Evolutionary conservation across 2,888 invertebrate genomes (phyloP).

Genomic region (Eupithecia tripunctaria): DNA sequence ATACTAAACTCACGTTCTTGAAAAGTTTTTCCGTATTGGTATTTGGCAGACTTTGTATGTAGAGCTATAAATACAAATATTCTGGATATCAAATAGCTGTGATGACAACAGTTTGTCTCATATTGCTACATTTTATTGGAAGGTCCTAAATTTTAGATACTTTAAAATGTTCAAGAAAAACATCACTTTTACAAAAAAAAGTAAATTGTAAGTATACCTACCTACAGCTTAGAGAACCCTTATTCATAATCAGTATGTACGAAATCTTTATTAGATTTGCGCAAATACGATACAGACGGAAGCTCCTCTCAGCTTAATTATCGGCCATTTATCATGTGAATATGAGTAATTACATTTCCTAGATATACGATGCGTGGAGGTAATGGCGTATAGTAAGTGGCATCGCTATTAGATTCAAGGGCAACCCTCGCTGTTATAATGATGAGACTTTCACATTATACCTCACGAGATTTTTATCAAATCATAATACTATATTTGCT

Average conservation of each 20-base stretch:
- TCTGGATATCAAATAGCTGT: too few relatives aligned
- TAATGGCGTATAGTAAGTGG: background rate
- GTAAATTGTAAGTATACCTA: too few relatives aligned
- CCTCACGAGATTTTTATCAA: background rate
- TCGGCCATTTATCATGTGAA: slow-evolving; percentile 44
- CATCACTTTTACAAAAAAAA: too few relatives aligned
- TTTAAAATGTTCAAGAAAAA: too few relatives aligned
- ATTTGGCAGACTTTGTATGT: too few relatives aligned
- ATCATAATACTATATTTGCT: too few relatives aligned
- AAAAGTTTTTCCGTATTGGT: too few relatives aligned
- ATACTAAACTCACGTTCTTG: too few relatives aligned
- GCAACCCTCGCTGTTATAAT: slow-evolving; percentile 10
- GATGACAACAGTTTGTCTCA: too few relatives aligned
- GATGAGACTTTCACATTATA: background rate
- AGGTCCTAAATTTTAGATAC: too few relatives aligned
- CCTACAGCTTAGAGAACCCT: background rate
- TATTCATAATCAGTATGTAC: background rate
- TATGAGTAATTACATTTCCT: slow-evolving; percentile 37
- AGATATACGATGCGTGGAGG: slow-evolving; percentile 8
- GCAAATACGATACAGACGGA: slow-evolving; percentile 35
- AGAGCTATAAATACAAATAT: too few relatives aligned
- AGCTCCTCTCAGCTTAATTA: slow-evolving; percentile 40
- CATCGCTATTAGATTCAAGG: slow-evolving; percentile 15
- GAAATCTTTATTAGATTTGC: slow-evolving; percentile 36
- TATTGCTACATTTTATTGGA: too few relatives aligned